Percentiles rank a stretch among this genome's conserved stretches.
phyloP scores from a whole-genome alignment of 2,113 vertebrate genomes.

The Pseudopodoces humilis region DNA sequence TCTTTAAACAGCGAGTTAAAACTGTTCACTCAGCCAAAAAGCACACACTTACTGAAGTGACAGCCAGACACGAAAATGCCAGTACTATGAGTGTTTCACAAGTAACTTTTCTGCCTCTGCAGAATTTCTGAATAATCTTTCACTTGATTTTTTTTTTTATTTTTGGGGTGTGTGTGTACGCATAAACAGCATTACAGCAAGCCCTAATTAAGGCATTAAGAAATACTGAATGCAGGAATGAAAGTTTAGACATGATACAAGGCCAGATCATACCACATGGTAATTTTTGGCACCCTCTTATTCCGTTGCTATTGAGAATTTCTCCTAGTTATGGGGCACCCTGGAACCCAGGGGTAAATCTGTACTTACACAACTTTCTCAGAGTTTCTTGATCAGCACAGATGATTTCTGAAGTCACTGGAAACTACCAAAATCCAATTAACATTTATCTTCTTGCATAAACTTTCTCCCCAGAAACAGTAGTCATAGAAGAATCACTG shows the following conservation, averaged over 20 bases:
- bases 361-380: neutral
- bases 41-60: neutral
- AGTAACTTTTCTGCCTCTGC: neutral
- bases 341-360: neutral
- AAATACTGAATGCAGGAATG: neutral
- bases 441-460: neutral
- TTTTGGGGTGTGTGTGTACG: too few species aligned
- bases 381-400: neutral
- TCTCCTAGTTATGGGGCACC: neutral
- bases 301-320: neutral
- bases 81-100: neutral
- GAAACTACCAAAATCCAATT: neutral
- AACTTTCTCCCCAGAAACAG: neutral
- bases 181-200: neutral
- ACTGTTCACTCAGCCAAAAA: conserved; percentile 8
- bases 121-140: neutral
- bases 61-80: neutral
- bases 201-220: neutral
- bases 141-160: neutral
- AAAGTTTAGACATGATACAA: neutral
- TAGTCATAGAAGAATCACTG: neutral
- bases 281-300: neutral
- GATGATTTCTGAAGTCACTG: neutral
- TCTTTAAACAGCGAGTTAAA: conserved; percentile 33
- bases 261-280: neutral